Conservation (phyloP, 2,888 invertebrate species). For the Suillia variegata region DNA sequence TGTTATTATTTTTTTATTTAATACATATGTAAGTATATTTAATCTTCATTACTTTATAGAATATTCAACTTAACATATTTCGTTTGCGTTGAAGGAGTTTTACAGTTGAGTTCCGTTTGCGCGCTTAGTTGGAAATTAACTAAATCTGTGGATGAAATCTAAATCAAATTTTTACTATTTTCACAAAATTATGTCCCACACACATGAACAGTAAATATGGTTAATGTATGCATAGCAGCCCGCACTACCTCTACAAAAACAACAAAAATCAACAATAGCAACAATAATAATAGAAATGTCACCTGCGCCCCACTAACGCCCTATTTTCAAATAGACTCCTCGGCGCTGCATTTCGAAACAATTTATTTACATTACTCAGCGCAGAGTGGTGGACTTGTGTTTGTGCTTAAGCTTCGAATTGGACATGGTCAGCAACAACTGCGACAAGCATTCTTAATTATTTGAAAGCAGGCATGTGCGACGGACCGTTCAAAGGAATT, state of each 20-base stretch:
- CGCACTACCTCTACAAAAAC: too few relatives aligned
- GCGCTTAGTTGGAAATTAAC: conserved; percentile 29
- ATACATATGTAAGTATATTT: too few relatives aligned
- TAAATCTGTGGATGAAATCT: conserved; percentile 29
- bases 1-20: too few relatives aligned
- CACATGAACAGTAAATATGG: conserved; percentile 34
- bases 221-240: conserved; percentile 27
- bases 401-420: too few relatives aligned
- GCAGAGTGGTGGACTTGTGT: too few relatives aligned
- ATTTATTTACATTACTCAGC: neutral
- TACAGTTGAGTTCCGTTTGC: conserved; percentile 30
- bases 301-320: neutral
- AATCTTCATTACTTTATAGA: too few relatives aligned
- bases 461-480: neutral
- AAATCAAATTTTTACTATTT: conserved; percentile 10
- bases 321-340: neutral
- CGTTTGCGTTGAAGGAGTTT: too few relatives aligned
- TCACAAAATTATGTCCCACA: conserved; percentile 8
- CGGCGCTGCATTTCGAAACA: neutral
- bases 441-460: neutral
- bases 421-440: neutral
- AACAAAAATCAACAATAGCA: conserved; percentile 41
- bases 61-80: too few relatives aligned
- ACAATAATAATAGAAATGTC: neutral
- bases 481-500: neutral